phyloP scores from a whole-genome alignment of 2,888 invertebrate genomes.

The Leptopterna dolabrata region DNA sequence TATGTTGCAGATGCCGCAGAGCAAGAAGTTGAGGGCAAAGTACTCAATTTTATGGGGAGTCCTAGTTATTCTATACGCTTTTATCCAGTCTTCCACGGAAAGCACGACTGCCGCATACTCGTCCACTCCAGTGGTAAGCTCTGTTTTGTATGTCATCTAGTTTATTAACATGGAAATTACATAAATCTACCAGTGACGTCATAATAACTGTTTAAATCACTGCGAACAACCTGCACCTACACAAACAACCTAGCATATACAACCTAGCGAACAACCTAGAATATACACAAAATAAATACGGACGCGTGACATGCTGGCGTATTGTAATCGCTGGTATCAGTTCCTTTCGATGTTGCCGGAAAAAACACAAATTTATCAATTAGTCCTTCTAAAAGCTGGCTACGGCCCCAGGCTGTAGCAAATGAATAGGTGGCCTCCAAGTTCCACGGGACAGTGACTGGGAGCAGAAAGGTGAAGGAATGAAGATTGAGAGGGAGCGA shows the following conservation, averaged over 20 bases:
- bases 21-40: conserved; percentile 54
- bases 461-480: background rate
- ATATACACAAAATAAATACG: no score
- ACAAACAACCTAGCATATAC: no score
- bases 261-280: no score
- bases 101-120: conserved; percentile 43
- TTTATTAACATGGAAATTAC: no score
- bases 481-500: background rate
- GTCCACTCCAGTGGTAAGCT: conserved; percentile 44
- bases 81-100: conserved; percentile 57
- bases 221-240: no score
- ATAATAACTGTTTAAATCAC: no score
- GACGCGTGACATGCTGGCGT: no score
- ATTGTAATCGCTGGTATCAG: no score
- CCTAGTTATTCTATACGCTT: conserved; percentile 60
- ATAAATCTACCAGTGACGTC: no score
- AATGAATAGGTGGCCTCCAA: background rate
- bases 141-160: background rate
- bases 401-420: background rate
- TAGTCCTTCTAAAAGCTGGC: background rate
- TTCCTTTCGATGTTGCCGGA: background rate
- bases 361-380: background rate
- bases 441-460: background rate
- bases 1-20: conserved; percentile 53
- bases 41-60: conserved; percentile 60